phyloP scores from a whole-genome alignment of 2,797 vertebrate species.

The Pteropus rufus region DNA sequence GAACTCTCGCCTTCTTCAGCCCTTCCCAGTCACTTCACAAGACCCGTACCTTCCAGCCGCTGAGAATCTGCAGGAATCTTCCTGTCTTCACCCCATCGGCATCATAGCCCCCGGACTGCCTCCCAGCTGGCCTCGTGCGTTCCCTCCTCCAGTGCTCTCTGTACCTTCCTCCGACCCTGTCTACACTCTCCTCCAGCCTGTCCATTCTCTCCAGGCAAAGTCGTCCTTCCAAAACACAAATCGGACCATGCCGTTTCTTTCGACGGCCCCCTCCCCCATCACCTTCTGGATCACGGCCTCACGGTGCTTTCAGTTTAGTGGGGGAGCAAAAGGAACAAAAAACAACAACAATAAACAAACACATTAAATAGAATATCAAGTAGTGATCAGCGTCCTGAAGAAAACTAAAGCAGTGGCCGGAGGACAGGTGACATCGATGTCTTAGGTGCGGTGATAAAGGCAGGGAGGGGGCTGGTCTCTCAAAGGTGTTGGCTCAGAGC shows the following conservation, averaged over 20 bases:
- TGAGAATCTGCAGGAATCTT: too few relatives aligned
- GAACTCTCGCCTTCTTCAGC: too few relatives aligned
- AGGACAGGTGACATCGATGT: fast-evolving
- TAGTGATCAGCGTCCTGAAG: not conserved
- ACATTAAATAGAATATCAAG: not conserved
- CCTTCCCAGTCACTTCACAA: not conserved
- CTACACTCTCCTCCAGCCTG: not conserved
- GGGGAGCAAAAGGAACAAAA: not conserved
- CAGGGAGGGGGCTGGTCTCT: fast-evolving
- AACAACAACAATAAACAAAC: not conserved
- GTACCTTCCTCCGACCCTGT: not conserved
- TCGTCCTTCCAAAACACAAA: not conserved
- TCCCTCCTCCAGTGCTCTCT: not conserved
- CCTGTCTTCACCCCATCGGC: not conserved
- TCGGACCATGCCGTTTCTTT: not conserved
- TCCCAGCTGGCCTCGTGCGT: not conserved
- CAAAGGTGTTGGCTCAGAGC: not conserved
- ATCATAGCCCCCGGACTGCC: not conserved
- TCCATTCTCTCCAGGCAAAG: not conserved
- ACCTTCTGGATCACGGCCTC: not conserved
- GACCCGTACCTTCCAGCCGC: not conserved
- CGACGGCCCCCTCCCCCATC: not conserved
- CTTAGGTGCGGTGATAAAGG: not conserved
- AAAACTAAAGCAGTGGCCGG: not conserved
- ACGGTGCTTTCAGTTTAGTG: not conserved